Evolutionary conservation across 2,113 vertebrate genomes (phyloP), one percentile per base, ranked within the genome.

Genomic region (Tricholaema leucomelas): DNA sequence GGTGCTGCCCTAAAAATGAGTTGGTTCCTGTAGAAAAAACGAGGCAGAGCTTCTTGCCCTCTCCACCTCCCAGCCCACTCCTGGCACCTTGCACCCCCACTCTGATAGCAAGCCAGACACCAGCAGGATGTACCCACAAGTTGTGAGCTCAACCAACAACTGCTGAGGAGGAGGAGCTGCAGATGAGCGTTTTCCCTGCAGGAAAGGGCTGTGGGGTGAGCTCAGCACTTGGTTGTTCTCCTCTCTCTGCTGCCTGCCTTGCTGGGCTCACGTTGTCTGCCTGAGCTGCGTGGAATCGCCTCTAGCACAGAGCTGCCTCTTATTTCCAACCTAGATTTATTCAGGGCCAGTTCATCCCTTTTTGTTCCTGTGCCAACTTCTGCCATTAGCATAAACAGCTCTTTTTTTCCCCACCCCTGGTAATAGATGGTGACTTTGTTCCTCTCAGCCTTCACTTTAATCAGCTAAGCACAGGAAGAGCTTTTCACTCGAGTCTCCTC

Each of bases 51-150:
- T 31, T 27, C 0, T 2, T 7, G 5, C 31, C 27, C 24, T 14
- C 60, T 18, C 28, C 5, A 4, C 25, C 33, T 16, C 11, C 36
- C 31, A 16, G 10, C n/a, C 36, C 18, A 15, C 24, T n/a, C 25
- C 40, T 3, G 8, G 10, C 2, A 23, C 54, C 52, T 55, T 14
- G 20, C 21, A n/a, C 21, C 46, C 6, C 59, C 23, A 2, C 31
- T 23, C 21, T 15, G 46, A n/a, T 9, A 35, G 69, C 64, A 8
- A 15, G 27, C 23, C 0, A 1, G 2, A 4, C 11, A 1, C 12
- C 64, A 2, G 8, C 1, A 10, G 50, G 7, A 19, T 70, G 7
- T 15, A 5, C 16, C 35, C 33, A 6, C 40, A 15, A 10, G 14
- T 27, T 54, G 16, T 2, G 25, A 20, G 66, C 10, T 5, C 36